A percentile compares a stretch with the other conserved stretches of the same genome.
Evolutionary conservation across 2,797 vertebrate species (phyloP).

Genomic region (Sebastes matsubarae): DNA sequence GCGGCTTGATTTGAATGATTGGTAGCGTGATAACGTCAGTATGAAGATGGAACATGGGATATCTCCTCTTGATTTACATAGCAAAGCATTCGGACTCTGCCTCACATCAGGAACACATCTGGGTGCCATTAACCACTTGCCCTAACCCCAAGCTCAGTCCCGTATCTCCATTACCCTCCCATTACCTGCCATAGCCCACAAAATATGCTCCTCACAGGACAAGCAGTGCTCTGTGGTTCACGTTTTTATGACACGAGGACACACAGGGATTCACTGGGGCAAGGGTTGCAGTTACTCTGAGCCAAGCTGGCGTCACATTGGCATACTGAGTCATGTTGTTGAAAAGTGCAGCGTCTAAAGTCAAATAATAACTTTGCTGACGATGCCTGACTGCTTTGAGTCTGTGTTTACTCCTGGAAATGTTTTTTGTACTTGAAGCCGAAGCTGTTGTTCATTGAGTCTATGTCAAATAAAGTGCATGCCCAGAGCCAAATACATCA

Average conservation of each 20-base stretch:
- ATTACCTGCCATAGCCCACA: conserved; percentile 59
- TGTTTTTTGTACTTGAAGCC: conserved; percentile 19
- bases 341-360: conserved; percentile 23
- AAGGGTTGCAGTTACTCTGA: conserved; percentile 23
- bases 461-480: conserved; percentile 51
- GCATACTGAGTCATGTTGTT: conserved; percentile 4
- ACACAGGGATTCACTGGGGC: conserved; percentile 17
- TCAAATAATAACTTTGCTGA: conserved; percentile 13
- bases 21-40: conserved; percentile 23
- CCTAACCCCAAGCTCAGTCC: conserved; percentile 56
- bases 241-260: conserved; percentile 32
- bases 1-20: conserved; percentile 26
- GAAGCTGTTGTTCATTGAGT: conserved; percentile 60
- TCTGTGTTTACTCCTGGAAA: conserved; percentile 42
- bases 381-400: conserved; percentile 14
- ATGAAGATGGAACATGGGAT: conserved; percentile 49
- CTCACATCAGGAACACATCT: conserved; percentile 75
- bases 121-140: conserved; percentile 76
- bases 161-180: conserved; percentile 66
- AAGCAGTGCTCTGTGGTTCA: conserved; percentile 33
- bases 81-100: conserved; percentile 55
- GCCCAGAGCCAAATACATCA: conserved; percentile 40
- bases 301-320: conserved; percentile 23
- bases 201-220: conserved; percentile 35
- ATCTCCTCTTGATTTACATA: conserved; percentile 67